These are phyloP conservation scores for Eucera pruinosa DNA, from an alignment of 2,888 invertebrate species.

Conservation along the genomic window DNA sequence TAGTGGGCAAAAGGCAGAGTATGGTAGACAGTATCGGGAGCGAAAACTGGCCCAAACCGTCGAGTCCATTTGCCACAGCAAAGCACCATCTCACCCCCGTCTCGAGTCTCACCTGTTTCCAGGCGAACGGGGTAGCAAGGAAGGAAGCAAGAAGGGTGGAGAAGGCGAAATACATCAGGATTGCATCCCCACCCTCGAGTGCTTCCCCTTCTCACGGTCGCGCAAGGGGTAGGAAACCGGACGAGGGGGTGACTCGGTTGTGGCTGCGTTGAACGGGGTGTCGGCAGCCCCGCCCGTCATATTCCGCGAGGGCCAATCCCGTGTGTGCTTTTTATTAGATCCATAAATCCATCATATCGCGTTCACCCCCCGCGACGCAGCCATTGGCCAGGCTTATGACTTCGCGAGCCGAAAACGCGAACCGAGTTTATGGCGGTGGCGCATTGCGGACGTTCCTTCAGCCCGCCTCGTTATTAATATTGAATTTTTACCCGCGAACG, in stretches of 20 bases:
- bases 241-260: conserved; percentile 74
- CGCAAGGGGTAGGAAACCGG: conserved; percentile 63
- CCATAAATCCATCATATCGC: conserved; percentile 93
- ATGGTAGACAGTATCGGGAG: neutral
- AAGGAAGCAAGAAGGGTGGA: conserved; percentile 69
- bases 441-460: conserved; percentile 86
- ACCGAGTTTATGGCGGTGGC: conserved; percentile 75
- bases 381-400: conserved; percentile 75
- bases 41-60: conserved; percentile 39
- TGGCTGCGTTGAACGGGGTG: conserved; percentile 81
- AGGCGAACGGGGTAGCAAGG: conserved; percentile 33
- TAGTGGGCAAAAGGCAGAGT: neutral
- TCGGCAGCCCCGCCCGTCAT: conserved; percentile 83
- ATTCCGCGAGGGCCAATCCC: conserved; percentile 84
- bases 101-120: conserved; percentile 55
- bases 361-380: conserved; percentile 68
- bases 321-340: conserved; percentile 87
- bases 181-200: conserved; percentile 76
- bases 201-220: conserved; percentile 73
- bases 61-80: conserved; percentile 47
- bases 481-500: conserved; percentile 87
- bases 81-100: conserved; percentile 38
- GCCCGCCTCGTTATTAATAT: conserved; percentile 91
- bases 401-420: conserved; percentile 34
- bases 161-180: conserved; percentile 80